Evolutionary conservation across 1,140 invertebrate species (phyloP), one percentile per base, ranked within the genome.

Genomic region (Capitella teleta): DNA sequence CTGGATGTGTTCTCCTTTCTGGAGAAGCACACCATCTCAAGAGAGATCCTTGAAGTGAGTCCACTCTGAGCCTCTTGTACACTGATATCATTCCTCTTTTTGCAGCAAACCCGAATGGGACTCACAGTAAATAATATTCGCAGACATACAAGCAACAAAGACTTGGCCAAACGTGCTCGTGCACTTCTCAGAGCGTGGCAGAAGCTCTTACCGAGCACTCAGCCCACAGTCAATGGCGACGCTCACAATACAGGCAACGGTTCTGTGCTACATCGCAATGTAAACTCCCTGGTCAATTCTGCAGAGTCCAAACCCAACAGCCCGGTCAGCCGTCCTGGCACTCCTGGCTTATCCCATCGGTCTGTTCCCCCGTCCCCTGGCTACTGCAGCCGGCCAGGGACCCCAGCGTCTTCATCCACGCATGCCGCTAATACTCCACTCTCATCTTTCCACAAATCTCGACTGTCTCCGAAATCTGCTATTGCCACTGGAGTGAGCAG

Each of bases 1-100:
- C 77, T 87, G 75, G 86, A 91, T 75, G 83, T 93, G 74, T 87
- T 95, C 77, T 80, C 84, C 70, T 78, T 84, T 67, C 78, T 94
- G 81, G 91, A 95, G 77, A 85, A 82, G 74, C 84, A 86, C 71
- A 80, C 84, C 73, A 87, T 95, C 76, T 92, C 89, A 73, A 90
- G 88, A 80, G 89, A 94, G 74, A 80, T 87, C 75, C 76, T 94
- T 76, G 89, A 93, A 83, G 88, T 90, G 77, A 74, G 72, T 49
- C 49, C 28, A 34, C 18, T 42, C 23, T 24, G 19, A 30, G n/a
- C 4, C 14, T 32, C 28, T 40, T 23, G 5, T 53, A n/a, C 43
- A 36, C 5, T 28, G 8, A 25, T 40, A 8, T 8, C 4, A 24
- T 3, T 40, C 25, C 19, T 10, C 6, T 38, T 38, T 46, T 74